Evolutionary conservation across 92 coral and sea anemone species (phyloP), one percentile per base, ranked within the genome.

Genomic region (Ricordea florida): DNA sequence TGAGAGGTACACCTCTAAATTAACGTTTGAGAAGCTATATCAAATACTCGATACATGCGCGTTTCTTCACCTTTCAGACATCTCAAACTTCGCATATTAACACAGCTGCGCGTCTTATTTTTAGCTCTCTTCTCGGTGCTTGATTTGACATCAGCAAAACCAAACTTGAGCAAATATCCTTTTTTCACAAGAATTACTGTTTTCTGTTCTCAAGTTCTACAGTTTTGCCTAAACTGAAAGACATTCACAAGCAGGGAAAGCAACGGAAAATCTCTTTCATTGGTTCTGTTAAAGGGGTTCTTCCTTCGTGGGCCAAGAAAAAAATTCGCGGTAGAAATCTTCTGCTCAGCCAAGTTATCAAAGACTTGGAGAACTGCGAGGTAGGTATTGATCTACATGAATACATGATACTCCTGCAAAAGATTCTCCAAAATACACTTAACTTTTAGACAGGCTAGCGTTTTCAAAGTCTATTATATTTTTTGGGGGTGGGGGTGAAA

Each of bases 181-280:
- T n/a, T n/a, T n/a, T n/a, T n/a, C n/a, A n/a, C n/a, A n/a, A n/a
- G n/a, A n/a, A 10, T 38, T 3, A 0, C 22, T 26, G 1, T 9
- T 48, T 17, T 6, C 8, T 31, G 9, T 16, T 30, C 18, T n/a
- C 28, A 8, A 46, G 14, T 14, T 36, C 18, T 31, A 85, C 86
- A 25, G 48, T 76, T 13, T 25, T 80, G 14, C 60, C 27, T 4
- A 80, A 74, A 24, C 68, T 86, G 6, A 78, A 84, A 38, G 80
- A 79, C 17, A 70, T 86, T 14, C 86, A 72, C 26, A 79, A 51
- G 33, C 81, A 80, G 33, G 80, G 81, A 29, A 86, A 80, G 40
- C 72, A 80, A 53, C 65, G 57, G 44, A 66, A 48, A 50, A 61
- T 18, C 41, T 46, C 69, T 1, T 62, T 78, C 2, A 47, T 79